Percentiles rank a stretch among this genome's conserved stretches.
These are phyloP conservation scores for Eclectus roratus DNA, from an alignment of 2,113 vertebrate genomes.

Conservation along the genomic window DNA sequence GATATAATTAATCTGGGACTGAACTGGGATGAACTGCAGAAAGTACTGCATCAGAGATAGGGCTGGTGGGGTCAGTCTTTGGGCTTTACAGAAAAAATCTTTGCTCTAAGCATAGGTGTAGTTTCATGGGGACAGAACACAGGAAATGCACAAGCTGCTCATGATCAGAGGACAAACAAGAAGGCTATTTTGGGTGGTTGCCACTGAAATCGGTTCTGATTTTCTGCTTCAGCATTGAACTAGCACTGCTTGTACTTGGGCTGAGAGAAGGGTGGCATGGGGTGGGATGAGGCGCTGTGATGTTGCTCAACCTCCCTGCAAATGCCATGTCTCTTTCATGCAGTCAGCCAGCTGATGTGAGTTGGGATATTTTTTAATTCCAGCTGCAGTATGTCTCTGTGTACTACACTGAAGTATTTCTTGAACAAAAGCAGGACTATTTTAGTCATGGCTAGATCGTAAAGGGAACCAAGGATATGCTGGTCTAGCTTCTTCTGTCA, in stretches of 20 bases:
- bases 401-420: background rate
- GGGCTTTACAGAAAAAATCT: background rate
- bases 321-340: background rate
- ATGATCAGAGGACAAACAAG: background rate
- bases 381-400: background rate
- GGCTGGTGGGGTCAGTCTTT: accelerated
- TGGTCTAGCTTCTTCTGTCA: background rate
- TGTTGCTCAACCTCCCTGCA: background rate
- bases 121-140: background rate
- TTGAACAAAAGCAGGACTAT: background rate
- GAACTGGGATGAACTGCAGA: background rate
- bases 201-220: background rate
- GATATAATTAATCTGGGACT: background rate
- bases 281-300: background rate
- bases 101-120: background rate
- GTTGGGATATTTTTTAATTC: background rate
- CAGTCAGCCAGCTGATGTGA: background rate
- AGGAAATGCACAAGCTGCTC: background rate
- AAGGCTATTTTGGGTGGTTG: background rate
- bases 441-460: background rate
- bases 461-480: background rate
- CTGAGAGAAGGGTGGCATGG: background rate
- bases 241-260: background rate
- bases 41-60: background rate
- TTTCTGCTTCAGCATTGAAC: background rate